Base-by-base conservation (phyloP, 1,140 invertebrate genomes). In the Centruroides sculpturatus region DNA sequence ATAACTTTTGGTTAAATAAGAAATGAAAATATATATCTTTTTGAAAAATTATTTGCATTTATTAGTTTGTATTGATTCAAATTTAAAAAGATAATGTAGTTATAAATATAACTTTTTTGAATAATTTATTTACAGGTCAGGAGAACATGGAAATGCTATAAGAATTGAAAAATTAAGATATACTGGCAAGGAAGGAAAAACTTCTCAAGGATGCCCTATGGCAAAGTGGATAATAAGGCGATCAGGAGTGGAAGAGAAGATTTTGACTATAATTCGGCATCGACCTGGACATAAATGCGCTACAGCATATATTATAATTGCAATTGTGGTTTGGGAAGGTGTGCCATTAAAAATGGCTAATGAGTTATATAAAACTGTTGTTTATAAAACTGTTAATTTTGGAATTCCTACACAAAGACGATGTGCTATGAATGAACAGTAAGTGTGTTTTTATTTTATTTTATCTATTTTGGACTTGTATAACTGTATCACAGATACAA, bases 201-300 rank as follows among this genome's bases (percentile, higher is more conserved):
- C 91, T n/a, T 82, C 83, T 6, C 87, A 92, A 71, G 92, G 93
- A 3, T 98, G 93, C 78, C 93, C 93, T 6, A 82, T 96, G 69
- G 91, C 92, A n/a, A 96, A 97, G 81, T 96, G 92, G 92, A 82
- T 93, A 5, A 86, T 96, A 58, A 79, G 92, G 56, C 81, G 93
- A 12, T 83, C 86, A 7, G 83, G 83, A 64, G 75, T 81, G 47
- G 87, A 93, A 46, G 92, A 97, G 75, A 95, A 96, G 73, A 83
- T 93, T 46, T 75, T 96, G 59, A 84, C 88, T 54, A 80, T 97
- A 5, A 88, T 95, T 0, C 90, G 93, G 71, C 87, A 91, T 68
- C 82, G 92, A 35, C 82, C 81, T 59, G 88, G 90, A 23, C 81
- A 83, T 67, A 86, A 83, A 66, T 96, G 92, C 74, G 76, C 80